A percentile compares a stretch with the other conserved stretches of the same genome.
phyloP scores from a whole-genome alignment of 1,140 invertebrate genomes.

The Glossosoma conforme region DNA sequence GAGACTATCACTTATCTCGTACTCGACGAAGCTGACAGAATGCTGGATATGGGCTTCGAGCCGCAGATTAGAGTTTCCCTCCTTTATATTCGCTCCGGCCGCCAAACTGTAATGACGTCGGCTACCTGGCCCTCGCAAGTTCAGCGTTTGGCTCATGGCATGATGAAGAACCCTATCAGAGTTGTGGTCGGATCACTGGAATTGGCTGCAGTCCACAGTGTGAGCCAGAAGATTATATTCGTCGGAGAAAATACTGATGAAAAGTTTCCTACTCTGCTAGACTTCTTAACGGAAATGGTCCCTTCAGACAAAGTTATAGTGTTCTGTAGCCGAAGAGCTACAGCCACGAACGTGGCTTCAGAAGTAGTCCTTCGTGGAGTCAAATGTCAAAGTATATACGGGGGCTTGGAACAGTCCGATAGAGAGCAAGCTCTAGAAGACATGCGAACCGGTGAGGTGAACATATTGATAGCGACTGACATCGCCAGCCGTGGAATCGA shows the following conservation, averaged over 20 bases:
- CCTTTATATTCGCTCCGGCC: constrained; percentile 69
- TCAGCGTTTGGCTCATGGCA: constrained; percentile 71
- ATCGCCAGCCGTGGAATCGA: constrained; percentile 89
- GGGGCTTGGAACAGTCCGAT: constrained; percentile 82
- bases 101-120: constrained; percentile 81
- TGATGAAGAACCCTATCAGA: constrained; percentile 84
- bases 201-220: constrained; percentile 76
- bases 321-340: constrained; percentile 80
- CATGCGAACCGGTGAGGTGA: constrained; percentile 67
- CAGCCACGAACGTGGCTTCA: constrained; percentile 75
- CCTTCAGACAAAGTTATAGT: constrained; percentile 77
- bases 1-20: constrained; percentile 79
- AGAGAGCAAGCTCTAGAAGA: constrained; percentile 80
- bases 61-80: constrained; percentile 81
- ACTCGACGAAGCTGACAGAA: constrained; percentile 88
- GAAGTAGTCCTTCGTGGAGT: constrained; percentile 67
- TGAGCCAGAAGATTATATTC: constrained; percentile 70
- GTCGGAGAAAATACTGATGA: constrained; percentile 56
- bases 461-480: constrained; percentile 91
- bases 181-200: constrained; percentile 85
- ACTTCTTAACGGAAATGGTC: constrained; percentile 61
- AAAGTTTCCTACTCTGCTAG: constrained; percentile 43
- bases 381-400: constrained; percentile 75
- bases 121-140: constrained; percentile 88
- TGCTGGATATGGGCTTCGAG: constrained; percentile 85